Evolutionary conservation across 2,113 vertebrate species (phyloP), one percentile per base, ranked within the genome.

Genomic region (Arothron firmamentum): DNA sequence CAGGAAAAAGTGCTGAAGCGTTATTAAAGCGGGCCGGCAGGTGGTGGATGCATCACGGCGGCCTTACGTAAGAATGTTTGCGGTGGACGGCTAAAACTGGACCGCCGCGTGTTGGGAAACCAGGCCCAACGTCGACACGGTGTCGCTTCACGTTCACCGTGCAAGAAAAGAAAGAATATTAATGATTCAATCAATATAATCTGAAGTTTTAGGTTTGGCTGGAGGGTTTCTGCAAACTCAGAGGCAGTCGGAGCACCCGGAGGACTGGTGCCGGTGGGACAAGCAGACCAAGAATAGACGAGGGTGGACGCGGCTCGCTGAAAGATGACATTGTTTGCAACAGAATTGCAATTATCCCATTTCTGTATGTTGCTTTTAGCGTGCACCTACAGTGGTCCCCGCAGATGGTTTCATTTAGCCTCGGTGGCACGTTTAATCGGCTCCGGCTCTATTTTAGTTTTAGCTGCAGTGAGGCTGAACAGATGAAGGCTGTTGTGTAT

Each of bases 11-110:
- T 28, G 23, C 23, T 17, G 13, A 31, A 25, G 16, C 38, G 57
- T 72, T 70, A 76, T 76, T 46, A 49, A 56, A 25, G 74, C 21
- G 21, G 59, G 56, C 59, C 31, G 50, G 61, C 59, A 54, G n/a
- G 62, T 65, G 77, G 67, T 6, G 59, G 63, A 73, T 52, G 56
- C 65, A 75, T 79, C 51, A 62, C 31, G 46, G 50, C 65, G 72
- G 31, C n/a, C 25, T 74, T 68, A 65, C 21, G 48, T 59, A 70
- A 64, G 73, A 64, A 42, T 57, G 66, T 73, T 70, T 66, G 43
- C 15, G 28, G 58, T 18, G 58, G 52, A 17, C 16, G 12, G 13
- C 43, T 16, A 16, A 45, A 45, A 16, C 5, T 2, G 1, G 1
- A 45, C 13, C 14, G 5, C 14, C 12, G 14, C 3, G 6, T 45